Percentiles rank a stretch among this genome's conserved stretches.
Conservation (phyloP, 2,888 invertebrate species). For the Camptogramma bilineatum region DNA sequence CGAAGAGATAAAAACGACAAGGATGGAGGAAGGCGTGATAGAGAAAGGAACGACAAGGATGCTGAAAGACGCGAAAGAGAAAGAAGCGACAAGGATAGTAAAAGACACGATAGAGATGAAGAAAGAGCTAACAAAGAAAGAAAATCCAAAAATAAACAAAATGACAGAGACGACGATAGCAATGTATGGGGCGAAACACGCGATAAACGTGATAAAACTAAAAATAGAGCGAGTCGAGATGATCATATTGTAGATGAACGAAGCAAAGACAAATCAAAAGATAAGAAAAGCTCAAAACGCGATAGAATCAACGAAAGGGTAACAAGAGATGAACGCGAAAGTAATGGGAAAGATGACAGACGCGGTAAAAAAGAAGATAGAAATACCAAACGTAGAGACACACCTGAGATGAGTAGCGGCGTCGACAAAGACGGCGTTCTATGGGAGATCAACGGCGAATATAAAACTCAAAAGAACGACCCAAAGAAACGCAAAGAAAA, state of each 20-base stretch:
- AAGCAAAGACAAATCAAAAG: conserved; percentile 31
- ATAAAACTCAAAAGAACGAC: conserved; percentile 21
- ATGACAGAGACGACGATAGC: not conserved
- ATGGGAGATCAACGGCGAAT: conserved; percentile 33
- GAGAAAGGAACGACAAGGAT: conserved; percentile 23
- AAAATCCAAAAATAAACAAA: not conserved
- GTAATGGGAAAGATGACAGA: conserved; percentile 37
- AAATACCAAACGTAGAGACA: conserved; percentile 21
- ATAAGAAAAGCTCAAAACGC: conserved; percentile 24
- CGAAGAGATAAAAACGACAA: conserved; percentile 13
- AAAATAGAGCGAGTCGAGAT: conserved; percentile 38
- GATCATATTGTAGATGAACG: conserved; percentile 34
- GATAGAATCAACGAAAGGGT: conserved; percentile 21
- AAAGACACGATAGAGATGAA: conserved; percentile 32
- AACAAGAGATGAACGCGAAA: conserved; percentile 40
- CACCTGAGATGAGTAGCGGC: conserved; percentile 31
- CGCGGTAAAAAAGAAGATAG: conserved; percentile 31
- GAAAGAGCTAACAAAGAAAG: conserved; percentile 10
- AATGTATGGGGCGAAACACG: not conserved
- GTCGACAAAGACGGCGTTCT: conserved; percentile 33
- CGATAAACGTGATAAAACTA: conserved; percentile 25
- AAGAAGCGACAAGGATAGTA: conserved; percentile 7
- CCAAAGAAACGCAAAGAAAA: conserved; percentile 13
- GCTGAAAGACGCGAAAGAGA: conserved; percentile 8
- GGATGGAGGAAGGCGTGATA: conserved; percentile 24